Percentiles rank a stretch among this genome's conserved stretches.
These are phyloP conservation scores for Holcopasites calliopsidis DNA, from an alignment of 1,140 invertebrate genomes.

Conservation along the genomic window DNA sequence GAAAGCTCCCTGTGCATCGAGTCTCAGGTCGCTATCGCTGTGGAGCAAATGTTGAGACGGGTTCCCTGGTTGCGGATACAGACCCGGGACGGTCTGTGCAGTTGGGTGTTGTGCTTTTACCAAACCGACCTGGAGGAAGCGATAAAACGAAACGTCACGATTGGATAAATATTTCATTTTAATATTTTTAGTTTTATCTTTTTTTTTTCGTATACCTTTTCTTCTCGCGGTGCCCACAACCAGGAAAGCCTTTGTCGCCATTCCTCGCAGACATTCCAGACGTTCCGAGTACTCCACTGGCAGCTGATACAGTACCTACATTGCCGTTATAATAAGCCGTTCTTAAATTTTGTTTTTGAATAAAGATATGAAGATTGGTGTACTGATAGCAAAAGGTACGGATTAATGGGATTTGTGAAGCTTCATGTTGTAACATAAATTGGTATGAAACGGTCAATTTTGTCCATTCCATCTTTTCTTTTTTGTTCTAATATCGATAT, in stretches of 20 bases:
- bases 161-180: neutral
- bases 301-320: conserved; percentile 70
- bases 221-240: conserved; percentile 77
- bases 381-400: too few species aligned
- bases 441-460: neutral
- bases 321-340: too few species aligned
- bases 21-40: conserved; percentile 75
- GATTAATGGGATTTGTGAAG: neutral
- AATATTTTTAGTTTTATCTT: neutral
- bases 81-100: conserved; percentile 73
- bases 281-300: conserved; percentile 71
- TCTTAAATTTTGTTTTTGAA: too few species aligned
- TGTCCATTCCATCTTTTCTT: neutral
- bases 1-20: conserved; percentile 76
- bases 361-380: neutral
- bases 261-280: conserved; percentile 76
- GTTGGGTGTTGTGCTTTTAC: conserved; percentile 78
- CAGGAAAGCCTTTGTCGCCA: conserved; percentile 76
- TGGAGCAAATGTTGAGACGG: conserved; percentile 74
- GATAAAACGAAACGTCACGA: neutral
- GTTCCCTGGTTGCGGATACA: conserved; percentile 72
- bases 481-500: neutral
- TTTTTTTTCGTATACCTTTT: conserved; percentile 68
- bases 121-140: conserved; percentile 72
- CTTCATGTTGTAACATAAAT: neutral